Evolutionary conservation across 2,888 invertebrate genomes (phyloP).

Genomic region (Aethes cnicana): DNA sequence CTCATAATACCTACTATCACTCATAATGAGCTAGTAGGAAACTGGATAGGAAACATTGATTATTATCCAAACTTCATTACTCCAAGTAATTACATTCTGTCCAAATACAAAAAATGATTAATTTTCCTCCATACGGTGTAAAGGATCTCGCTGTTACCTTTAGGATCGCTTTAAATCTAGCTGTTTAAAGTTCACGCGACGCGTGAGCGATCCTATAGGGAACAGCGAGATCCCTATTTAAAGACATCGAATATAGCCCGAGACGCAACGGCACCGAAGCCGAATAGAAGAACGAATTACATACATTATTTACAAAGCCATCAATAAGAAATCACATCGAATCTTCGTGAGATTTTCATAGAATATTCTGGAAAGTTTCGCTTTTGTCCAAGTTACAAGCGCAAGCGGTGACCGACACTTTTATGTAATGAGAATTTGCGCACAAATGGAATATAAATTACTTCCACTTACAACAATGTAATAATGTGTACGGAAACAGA

Average conservation of each 20-base stretch:
- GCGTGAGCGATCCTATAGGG: no score
- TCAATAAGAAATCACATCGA: conserved; percentile 56
- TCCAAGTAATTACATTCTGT: background rate
- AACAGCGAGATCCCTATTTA: no score
- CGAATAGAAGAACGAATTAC: conserved; percentile 48
- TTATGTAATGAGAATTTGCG: no score
- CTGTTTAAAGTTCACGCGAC: no score
- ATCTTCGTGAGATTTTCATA: conserved; percentile 42
- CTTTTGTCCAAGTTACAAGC: background rate
- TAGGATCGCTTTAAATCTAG: no score
- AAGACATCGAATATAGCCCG: no score
- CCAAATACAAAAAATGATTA: background rate
- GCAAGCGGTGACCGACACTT: background rate
- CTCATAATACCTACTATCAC: no score
- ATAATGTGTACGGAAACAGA: no score
- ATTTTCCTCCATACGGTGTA: conserved; percentile 3
- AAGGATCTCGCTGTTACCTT: conserved; percentile 24
- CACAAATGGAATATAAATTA: no score
- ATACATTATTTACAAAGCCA: conserved; percentile 42
- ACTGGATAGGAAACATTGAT: background rate
- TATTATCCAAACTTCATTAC: background rate
- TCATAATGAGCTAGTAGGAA: no score
- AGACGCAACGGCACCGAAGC: conserved; percentile 43
- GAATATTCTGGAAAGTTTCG: conserved; percentile 24
- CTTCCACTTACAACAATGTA: no score